Percentiles rank a stretch among this genome's conserved stretches.
phyloP scores from a whole-genome alignment of 2,888 invertebrate genomes.

The Drosophila neotestacea region DNA sequence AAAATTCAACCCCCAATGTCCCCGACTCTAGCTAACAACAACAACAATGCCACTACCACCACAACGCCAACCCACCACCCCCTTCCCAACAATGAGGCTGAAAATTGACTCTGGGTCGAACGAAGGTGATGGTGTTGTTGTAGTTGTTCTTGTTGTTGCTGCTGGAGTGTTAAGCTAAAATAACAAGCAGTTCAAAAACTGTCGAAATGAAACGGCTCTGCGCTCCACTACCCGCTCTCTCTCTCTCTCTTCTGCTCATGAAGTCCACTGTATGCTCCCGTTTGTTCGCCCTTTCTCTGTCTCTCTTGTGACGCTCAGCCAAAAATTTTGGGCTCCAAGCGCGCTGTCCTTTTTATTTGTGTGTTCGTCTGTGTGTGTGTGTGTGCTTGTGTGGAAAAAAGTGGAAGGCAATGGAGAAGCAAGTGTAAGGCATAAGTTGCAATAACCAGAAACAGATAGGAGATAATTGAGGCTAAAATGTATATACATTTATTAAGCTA shows the following conservation, averaged over 20 bases:
- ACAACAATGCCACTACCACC: slow-evolving; percentile 34
- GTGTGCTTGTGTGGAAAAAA: slow-evolving; percentile 39
- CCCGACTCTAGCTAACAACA: slow-evolving; percentile 30
- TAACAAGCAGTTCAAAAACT: slow-evolving; percentile 72
- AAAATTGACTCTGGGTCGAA: slow-evolving; percentile 61
- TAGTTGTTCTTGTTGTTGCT: slow-evolving; percentile 34
- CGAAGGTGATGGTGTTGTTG: slow-evolving; percentile 57
- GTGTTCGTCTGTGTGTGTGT: slow-evolving; percentile 23
- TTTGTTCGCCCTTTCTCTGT: slow-evolving; percentile 26
- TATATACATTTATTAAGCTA: not conserved
- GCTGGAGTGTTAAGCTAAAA: slow-evolving; percentile 65
- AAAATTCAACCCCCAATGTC: slow-evolving; percentile 61
- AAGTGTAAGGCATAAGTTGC: slow-evolving; percentile 24
- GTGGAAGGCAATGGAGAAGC: slow-evolving; percentile 29
- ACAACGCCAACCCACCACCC: slow-evolving; percentile 3
- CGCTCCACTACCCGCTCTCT: slow-evolving; percentile 51
- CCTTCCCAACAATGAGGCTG: slow-evolving; percentile 13
- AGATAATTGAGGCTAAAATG: not conserved
- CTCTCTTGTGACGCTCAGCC: slow-evolving; percentile 53
- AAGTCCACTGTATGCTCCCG: slow-evolving; percentile 13
- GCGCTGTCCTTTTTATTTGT: slow-evolving; percentile 64
- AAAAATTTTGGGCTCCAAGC: slow-evolving; percentile 68
- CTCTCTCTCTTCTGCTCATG: slow-evolving; percentile 19
- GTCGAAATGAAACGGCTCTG: slow-evolving; percentile 77
- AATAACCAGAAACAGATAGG: slow-evolving; percentile 8